A percentile compares a stretch with the other conserved stretches of the same genome.
phyloP scores from a whole-genome alignment of 2,797 vertebrate species.

The Ficedula albicollis region DNA sequence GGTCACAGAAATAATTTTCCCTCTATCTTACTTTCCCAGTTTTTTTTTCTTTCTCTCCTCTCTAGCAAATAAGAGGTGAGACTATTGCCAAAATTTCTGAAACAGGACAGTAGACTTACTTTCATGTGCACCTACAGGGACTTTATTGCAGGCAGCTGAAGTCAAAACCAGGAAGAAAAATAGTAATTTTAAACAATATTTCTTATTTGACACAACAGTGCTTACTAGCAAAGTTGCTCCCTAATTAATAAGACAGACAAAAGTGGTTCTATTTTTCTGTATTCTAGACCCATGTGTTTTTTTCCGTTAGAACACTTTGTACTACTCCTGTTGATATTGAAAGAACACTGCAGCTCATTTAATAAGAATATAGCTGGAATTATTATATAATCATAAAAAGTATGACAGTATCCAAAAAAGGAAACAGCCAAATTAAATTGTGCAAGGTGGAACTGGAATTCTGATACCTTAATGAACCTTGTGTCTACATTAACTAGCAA shows the following conservation, averaged over 20 bases:
- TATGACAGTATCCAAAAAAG: neutral
- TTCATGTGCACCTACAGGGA: neutral
- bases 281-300: fast-evolving
- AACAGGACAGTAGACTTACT: neutral
- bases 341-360: neutral
- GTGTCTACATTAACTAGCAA: neutral
- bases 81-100: neutral
- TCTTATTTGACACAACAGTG: neutral
- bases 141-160: neutral
- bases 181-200: neutral
- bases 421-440: neutral
- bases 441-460: neutral
- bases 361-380: neutral
- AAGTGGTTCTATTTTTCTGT: neutral
- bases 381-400: neutral
- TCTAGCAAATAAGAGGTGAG: neutral
- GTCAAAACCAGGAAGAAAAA: neutral
- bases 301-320: neutral
- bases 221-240: neutral
- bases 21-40: neutral
- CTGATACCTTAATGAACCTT: neutral
- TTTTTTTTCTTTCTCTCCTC: neutral
- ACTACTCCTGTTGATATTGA: neutral
- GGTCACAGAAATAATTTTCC: neutral
- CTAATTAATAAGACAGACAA: neutral